phyloP scores from a whole-genome alignment of 2,113 vertebrate species.

The Rhabdomys dilectus region DNA sequence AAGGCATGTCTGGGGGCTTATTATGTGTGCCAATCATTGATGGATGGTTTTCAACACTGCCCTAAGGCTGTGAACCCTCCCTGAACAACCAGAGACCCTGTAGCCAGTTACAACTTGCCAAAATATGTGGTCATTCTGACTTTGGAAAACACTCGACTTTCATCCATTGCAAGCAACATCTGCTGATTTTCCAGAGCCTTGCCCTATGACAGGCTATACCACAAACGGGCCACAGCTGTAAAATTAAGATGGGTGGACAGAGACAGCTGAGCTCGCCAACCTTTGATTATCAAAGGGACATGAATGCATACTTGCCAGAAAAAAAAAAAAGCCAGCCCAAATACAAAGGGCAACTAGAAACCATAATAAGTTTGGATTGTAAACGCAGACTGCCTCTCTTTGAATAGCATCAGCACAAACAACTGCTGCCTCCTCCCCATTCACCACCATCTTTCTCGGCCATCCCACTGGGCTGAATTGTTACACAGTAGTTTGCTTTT shows the following conservation, averaged over 20 bases:
- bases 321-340: not conserved
- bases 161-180: not conserved
- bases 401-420: not conserved
- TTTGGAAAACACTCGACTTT: constrained; percentile 15
- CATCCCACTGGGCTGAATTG: not conserved
- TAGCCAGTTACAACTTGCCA: constrained; percentile 70
- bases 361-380: not conserved
- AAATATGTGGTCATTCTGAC: constrained; percentile 68
- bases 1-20: constrained; percentile 59
- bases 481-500: not conserved
- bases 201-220: not conserved
- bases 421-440: accelerated
- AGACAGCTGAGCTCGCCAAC: not conserved
- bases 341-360: not conserved
- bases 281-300: not conserved
- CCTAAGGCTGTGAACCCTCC: constrained; percentile 43
- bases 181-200: not conserved
- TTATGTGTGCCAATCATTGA: not conserved
- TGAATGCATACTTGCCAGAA: not conserved
- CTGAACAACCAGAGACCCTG: constrained; percentile 51
- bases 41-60: constrained; percentile 68
- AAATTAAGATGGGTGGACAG: not conserved
- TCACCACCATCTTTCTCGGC: not conserved
- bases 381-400: not conserved
- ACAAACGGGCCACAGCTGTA: not conserved